phyloP scores from a whole-genome alignment of 2,113 vertebrate genomes.

The Diadophis punctatus region DNA sequence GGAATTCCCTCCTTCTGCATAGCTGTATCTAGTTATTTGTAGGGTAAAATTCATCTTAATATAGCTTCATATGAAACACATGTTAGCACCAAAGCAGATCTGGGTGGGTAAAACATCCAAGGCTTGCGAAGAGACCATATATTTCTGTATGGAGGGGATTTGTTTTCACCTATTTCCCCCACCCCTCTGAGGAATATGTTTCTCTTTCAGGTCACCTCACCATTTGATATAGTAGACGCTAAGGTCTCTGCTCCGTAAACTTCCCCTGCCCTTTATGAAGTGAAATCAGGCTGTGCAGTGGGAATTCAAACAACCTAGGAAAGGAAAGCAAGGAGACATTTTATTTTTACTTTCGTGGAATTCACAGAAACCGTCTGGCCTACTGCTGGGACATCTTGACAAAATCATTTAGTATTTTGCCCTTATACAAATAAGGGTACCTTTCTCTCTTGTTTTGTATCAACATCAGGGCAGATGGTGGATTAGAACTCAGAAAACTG shows the following conservation, averaged over 20 bases:
- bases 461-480: neutral
- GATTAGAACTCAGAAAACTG: neutral
- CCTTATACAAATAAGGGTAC: neutral
- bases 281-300: slow-evolving; percentile 51
- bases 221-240: slow-evolving; percentile 60
- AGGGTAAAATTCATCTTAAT: slow-evolving; percentile 82
- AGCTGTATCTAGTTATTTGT: slow-evolving; percentile 83
- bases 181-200: slow-evolving; percentile 55
- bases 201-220: slow-evolving; percentile 50
- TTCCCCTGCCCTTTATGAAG: slow-evolving; percentile 49
- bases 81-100: slow-evolving; percentile 70
- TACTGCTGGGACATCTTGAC: neutral
- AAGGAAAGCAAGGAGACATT: slow-evolving; percentile 36
- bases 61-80: slow-evolving; percentile 82
- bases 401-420: slow-evolving; percentile 23
- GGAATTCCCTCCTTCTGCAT: slow-evolving; percentile 76
- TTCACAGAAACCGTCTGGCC: slow-evolving; percentile 28
- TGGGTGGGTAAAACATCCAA: slow-evolving; percentile 60
- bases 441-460: neutral
- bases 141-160: slow-evolving; percentile 25
- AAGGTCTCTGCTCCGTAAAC: slow-evolving; percentile 57
- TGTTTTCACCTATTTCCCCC: neutral
- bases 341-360: slow-evolving; percentile 19
- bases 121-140: slow-evolving; percentile 62
- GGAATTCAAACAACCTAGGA: slow-evolving; percentile 36